Base-by-base conservation (phyloP, 2,797 vertebrate genomes). In the Pempheris klunzingeri region DNA sequence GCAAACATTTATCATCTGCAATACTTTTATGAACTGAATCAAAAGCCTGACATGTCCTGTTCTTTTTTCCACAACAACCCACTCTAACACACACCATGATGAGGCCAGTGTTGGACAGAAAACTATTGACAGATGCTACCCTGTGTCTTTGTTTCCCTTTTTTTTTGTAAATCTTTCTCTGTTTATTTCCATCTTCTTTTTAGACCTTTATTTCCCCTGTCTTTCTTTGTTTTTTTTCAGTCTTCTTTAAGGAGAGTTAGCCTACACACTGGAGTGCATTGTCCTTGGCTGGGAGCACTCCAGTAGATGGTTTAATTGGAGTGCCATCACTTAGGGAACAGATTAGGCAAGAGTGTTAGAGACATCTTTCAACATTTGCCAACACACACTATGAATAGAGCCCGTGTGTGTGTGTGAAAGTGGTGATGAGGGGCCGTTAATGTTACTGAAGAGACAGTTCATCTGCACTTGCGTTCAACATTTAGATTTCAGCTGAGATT, bases 341-440 rank as follows among this genome's bases (percentile, higher is more conserved):
- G 86, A 91, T 90, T 90, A 91, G 76, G 74, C 69, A 61, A 58
- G 39, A 83, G 85, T 69, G 80, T 68, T 78, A 55, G 72, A 86
- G 68, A 71, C 81, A 77, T 91, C 88, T 90, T 90, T 91, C 73
- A 90, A 78, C 88, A 70, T 88, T 88, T 86, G 86, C 87, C 88
- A 89, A 71, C 68, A 84, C 68, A 68, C 38, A 20, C 89, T 74
- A 85, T 92, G 88, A 92, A 90, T 89, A 85, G 87, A 82, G 73
- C 26, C 34, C 34, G 65, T 88, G 84, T 84, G 73, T 75, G 69
- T 69, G 74, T 44, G 44, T 39, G 75, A 50, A 80, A 75, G 80
- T 74, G 58, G 66, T 54, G 77, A 60, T 34, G 39, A 72, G 72
- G 74, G 69, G 67, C 52, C 72, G 64, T 58, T 77, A 68, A 81